Evolutionary conservation across 2,888 invertebrate species (phyloP).

Genomic region (Ormyrus rosae): DNA sequence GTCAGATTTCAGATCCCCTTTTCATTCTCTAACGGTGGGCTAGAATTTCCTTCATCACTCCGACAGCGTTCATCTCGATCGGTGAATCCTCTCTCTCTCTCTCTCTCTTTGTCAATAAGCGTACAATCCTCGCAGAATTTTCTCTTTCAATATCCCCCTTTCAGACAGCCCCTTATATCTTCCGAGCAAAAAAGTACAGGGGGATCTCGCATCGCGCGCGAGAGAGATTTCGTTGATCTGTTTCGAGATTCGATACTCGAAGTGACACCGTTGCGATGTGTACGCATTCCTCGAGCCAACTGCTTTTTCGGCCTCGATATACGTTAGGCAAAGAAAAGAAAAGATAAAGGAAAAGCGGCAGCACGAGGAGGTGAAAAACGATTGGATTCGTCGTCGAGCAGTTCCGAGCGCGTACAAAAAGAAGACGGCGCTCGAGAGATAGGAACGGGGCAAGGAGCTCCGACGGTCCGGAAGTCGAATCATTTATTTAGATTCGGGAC

Average conservation of each 20-base stretch:
- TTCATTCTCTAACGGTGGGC: not conserved
- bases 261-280: not conserved
- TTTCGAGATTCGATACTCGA: not conserved
- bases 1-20: conserved; percentile 8
- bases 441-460: too few relatives aligned
- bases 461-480: too few relatives aligned
- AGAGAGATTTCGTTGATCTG: conserved; percentile 17
- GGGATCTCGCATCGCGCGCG: conserved; percentile 11
- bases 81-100: not conserved
- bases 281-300: not conserved
- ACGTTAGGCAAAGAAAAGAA: not conserved
- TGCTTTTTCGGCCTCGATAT: not conserved
- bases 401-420: too few relatives aligned
- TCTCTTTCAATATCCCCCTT: too few relatives aligned
- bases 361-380: not conserved
- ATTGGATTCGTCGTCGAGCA: too few relatives aligned
- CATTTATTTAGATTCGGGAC: too few relatives aligned
- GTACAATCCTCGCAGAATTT: not conserved
- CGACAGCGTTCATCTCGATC: conserved; percentile 4
- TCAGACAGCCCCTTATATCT: not conserved
- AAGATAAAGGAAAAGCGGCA: not conserved
- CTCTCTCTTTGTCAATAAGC: conserved; percentile 2
- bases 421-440: too few relatives aligned
- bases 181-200: not conserved
- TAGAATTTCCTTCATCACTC: conserved; percentile 24